A percentile compares a stretch with the other conserved stretches of the same genome.
Evolutionary conservation across 2,888 invertebrate species (phyloP).

Genomic region (Nymphalis urticae): DNA sequence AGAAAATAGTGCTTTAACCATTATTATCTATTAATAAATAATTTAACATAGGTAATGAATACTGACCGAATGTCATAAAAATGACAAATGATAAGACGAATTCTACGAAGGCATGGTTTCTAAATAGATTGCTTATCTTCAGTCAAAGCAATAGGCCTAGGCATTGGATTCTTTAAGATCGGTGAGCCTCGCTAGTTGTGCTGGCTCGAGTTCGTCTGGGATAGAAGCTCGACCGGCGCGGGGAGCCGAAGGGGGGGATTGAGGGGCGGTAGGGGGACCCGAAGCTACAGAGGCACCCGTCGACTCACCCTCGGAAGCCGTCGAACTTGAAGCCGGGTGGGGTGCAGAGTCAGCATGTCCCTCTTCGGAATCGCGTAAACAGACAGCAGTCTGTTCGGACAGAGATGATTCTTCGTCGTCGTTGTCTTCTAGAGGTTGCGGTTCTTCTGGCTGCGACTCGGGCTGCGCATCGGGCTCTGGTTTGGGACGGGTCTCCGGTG

Average conservation of each 20-base stretch:
- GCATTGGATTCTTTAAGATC: constrained; percentile 96
- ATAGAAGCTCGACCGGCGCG: constrained; percentile 91
- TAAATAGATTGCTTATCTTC: constrained; percentile 6
- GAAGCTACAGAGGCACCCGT: constrained; percentile 82
- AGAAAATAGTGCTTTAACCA: too few species aligned
- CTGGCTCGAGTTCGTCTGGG: constrained; percentile 93
- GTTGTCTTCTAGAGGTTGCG: constrained; percentile 51
- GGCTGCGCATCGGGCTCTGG: constrained; percentile 38
- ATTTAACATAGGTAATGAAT: background rate
- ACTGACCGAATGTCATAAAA: background rate
- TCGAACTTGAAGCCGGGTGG: constrained; percentile 83
- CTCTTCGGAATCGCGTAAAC: constrained; percentile 74
- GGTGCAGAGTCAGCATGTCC: constrained; percentile 82
- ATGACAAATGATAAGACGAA: background rate
- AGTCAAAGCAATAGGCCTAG: constrained; percentile 68
- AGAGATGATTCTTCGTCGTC: constrained; percentile 76
- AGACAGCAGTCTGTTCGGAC: constrained; percentile 76
- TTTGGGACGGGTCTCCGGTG: constrained; percentile 66
- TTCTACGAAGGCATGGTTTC: constrained; percentile 5
- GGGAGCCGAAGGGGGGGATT: constrained; percentile 84
- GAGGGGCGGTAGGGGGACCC: constrained; percentile 80
- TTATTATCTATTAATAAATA: too few species aligned
- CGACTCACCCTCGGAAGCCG: constrained; percentile 85
- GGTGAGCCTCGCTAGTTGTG: constrained; percentile 92
- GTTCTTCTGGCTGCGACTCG: constrained; percentile 43